These are phyloP conservation scores for Brachystomella parvula DNA, from an alignment of 1,140 invertebrate species.

Conservation along the genomic window DNA sequence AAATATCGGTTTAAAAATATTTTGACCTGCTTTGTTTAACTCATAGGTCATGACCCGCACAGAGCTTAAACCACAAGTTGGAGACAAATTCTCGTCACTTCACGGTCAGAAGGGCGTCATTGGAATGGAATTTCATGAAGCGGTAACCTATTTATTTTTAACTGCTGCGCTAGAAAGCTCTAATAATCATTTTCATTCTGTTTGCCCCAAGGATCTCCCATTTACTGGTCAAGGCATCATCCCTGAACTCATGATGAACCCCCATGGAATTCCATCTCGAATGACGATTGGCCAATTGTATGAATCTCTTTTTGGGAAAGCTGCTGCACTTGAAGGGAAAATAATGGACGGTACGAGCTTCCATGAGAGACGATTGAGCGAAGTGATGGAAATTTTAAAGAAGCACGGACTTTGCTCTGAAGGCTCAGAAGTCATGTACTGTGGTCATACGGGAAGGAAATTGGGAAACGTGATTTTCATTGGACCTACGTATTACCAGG, in stretches of 20 bases:
- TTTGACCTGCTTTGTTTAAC: no score
- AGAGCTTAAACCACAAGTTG: slow-evolving; percentile 81
- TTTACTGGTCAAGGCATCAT: slow-evolving; percentile 94
- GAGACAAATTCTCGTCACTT: slow-evolving; percentile 96
- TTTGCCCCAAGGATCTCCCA: slow-evolving; percentile 97
- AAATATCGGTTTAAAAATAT: no score
- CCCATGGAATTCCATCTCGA: slow-evolving; percentile 96
- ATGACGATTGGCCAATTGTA: slow-evolving; percentile 99
- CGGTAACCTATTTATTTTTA: slow-evolving; percentile 46
- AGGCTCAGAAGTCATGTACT: slow-evolving; percentile 87
- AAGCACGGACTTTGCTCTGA: slow-evolving; percentile 3
- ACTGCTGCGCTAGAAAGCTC: not conserved
- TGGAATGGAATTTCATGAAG: slow-evolving; percentile 93
- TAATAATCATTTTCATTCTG: slow-evolving; percentile 35
- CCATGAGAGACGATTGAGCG: slow-evolving; percentile 57
- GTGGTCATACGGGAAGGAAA: slow-evolving; percentile 92
- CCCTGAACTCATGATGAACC: slow-evolving; percentile 98
- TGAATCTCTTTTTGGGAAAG: slow-evolving; percentile 93
- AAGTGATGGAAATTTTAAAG: slow-evolving; percentile 11
- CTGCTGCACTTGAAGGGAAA: slow-evolving; percentile 72
- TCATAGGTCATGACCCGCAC: no score
- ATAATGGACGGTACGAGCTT: slow-evolving; percentile 98
- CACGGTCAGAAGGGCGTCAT: slow-evolving; percentile 99
- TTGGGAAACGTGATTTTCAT: slow-evolving; percentile 90
- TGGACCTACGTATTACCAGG: slow-evolving; percentile 87